Evolutionary conservation across 2,888 invertebrate species (phyloP), one percentile per base, ranked within the genome.

Genomic region (Hyles lineata): DNA sequence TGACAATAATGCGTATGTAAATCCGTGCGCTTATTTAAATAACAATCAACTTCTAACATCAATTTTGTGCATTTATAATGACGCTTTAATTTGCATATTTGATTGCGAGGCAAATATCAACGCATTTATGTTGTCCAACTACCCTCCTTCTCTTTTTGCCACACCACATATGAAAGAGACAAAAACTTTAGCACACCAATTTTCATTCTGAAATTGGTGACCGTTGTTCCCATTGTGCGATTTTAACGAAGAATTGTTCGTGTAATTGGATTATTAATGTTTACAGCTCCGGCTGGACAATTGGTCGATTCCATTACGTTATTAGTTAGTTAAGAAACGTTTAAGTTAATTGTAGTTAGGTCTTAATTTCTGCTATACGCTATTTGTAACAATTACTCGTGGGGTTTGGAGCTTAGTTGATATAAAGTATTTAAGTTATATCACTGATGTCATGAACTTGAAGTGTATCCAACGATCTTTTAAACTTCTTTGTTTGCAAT

Each of bases 221-320:
- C 43, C 50, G 67, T 67, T 67, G 19, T 67, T 15, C 21, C 50
- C 43, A 67, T 67, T 67, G 50, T 67, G 50, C 23, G 67, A n/a
- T 50, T 67, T 23, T 21, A 67, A 23, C 67, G 67, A 67, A 15
- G 50, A 67, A 67, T 50, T 50, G 67, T 50, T 50, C 21, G 23
- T 43, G 17, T 67, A 67, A 67, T 67, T 67, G 67, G 67, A 67
- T 67, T 67, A 58, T 73, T 73, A 50, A 70, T 52, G 11, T 72
- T 72, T 72, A 55, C 55, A 67, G 55, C 55, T 55, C 58, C 58
- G 35, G 32, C 52, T 61, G 73, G 70, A 61, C 73, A 73, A 73
- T 62, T 73, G 70, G 60, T 73, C 60, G 52, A 61, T 73, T 69
- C 29, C 52, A 73, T 70, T 62, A 58, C 21, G 52, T 61, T 17